Conservation (phyloP, 2,797 vertebrate species). For the Prunella strophiata region DNA sequence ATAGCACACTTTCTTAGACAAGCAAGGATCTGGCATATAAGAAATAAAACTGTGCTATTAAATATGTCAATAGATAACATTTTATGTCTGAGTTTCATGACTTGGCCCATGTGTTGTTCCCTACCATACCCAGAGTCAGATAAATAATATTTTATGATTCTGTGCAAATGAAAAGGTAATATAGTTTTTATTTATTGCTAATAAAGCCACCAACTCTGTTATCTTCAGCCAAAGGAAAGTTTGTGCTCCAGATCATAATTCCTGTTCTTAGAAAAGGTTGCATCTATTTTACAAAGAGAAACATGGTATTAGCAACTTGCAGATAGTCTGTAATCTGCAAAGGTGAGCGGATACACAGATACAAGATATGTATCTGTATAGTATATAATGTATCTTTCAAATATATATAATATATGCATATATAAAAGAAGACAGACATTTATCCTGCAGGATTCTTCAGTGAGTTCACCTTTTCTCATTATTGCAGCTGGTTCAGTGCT, state of each 20-base stretch:
- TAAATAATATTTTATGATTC: background rate
- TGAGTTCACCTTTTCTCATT: background rate
- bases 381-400: background rate
- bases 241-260: background rate
- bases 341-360: background rate
- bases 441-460: background rate
- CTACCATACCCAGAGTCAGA: background rate
- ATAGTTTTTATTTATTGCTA: background rate
- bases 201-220: slow-evolving; percentile 2
- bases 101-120: background rate
- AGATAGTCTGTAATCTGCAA: background rate
- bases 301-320: background rate
- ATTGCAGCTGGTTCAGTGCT: background rate
- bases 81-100: background rate
- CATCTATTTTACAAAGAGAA: background rate
- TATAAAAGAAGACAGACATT: background rate
- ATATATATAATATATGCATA: background rate
- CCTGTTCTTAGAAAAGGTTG: background rate
- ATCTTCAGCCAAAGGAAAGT: background rate
- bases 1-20: background rate
- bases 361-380: background rate
- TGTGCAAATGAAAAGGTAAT: background rate
- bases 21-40: background rate
- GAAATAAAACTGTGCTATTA: background rate
- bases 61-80: background rate